phyloP scores from a whole-genome alignment of 2,113 vertebrate species.

The Oriolus oriolus region DNA sequence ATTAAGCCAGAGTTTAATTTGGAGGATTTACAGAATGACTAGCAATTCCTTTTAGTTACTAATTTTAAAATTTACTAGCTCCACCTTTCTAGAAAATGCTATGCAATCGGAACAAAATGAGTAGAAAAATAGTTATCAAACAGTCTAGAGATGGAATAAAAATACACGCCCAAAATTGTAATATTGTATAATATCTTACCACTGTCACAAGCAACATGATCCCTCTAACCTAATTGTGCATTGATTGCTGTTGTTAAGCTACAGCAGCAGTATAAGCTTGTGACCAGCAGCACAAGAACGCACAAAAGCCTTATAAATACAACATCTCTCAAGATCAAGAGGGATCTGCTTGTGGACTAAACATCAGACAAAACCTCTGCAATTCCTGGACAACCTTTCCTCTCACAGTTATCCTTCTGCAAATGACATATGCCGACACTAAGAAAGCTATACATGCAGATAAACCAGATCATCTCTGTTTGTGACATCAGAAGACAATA shows the following conservation, averaged over 20 bases:
- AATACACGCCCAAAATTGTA: fast-evolving
- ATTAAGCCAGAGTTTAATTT: background rate
- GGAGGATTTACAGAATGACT: background rate
- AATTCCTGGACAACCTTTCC: background rate
- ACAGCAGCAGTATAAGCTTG: background rate
- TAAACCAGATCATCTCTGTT: background rate
- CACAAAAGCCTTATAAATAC: background rate
- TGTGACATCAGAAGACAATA: background rate
- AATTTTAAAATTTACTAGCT: background rate
- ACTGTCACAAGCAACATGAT: background rate
- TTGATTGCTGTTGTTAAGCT: background rate
- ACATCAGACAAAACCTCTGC: background rate
- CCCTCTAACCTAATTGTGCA: background rate
- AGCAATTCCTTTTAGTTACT: background rate
- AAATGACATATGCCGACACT: background rate
- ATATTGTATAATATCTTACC: background rate
- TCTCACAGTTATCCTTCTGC: background rate
- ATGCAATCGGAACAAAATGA: background rate
- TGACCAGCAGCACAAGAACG: background rate
- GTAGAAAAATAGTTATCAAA: background rate
- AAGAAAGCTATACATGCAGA: background rate
- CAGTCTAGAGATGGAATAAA: background rate
- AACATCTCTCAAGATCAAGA: background rate
- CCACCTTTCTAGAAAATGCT: background rate
- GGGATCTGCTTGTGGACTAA: background rate